phyloP scores from a whole-genome alignment of 2,888 invertebrate species.

The Eurois occulta region DNA sequence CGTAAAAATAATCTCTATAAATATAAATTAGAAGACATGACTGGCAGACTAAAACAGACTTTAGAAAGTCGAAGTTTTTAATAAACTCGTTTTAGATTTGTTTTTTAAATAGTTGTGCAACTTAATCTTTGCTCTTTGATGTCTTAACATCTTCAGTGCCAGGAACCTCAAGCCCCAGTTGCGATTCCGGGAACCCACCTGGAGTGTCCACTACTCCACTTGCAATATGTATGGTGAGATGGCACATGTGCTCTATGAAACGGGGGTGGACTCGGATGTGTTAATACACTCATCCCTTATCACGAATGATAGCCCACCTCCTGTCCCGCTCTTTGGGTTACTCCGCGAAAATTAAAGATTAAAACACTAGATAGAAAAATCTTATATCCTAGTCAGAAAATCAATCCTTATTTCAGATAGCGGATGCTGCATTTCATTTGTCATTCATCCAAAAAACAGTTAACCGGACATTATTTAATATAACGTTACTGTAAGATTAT shows the following conservation, averaged over 20 bases:
- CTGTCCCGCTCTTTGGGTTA: not conserved
- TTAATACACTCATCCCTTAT: not conserved
- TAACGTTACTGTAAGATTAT: conserved; percentile 49
- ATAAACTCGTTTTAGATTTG: not conserved
- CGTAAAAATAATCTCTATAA: too few species aligned
- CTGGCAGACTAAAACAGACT: too few species aligned
- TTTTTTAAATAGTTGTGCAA: not conserved
- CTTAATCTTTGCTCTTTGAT: not conserved
- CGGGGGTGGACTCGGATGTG: too few species aligned
- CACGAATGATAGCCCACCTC: not conserved
- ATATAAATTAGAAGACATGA: not conserved
- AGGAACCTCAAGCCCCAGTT: too few species aligned
- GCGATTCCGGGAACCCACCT: too few species aligned
- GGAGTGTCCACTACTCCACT: too few species aligned
- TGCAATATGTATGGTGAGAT: too few species aligned
- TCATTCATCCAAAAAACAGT: conserved; percentile 6
- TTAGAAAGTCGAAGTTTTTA: not conserved
- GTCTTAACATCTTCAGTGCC: too few species aligned
- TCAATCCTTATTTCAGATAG: not conserved
- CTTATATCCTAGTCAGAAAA: not conserved
- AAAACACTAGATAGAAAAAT: not conserved
- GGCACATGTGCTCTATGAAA: too few species aligned
- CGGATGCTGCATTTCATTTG: not conserved
- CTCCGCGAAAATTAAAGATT: not conserved
- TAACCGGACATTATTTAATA: conserved; percentile 43